These are phyloP conservation scores for Notiomystis cincta DNA, from an alignment of 2,113 vertebrate genomes.

Conservation along the genomic window DNA sequence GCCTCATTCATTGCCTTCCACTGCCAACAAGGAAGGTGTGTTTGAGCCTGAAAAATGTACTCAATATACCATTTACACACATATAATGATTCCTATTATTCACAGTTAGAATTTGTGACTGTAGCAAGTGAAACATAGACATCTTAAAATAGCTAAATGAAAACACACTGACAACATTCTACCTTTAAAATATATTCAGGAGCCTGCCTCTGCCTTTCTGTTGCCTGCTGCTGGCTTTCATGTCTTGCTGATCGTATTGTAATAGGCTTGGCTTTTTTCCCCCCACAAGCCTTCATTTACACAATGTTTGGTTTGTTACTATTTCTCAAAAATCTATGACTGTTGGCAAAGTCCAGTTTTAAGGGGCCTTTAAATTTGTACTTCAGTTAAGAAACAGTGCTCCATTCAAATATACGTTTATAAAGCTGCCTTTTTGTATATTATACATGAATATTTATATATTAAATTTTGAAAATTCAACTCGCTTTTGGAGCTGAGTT, in stretches of 20 bases:
- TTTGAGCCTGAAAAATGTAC: constrained; percentile 66
- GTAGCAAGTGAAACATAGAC: constrained; percentile 65
- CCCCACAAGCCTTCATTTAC: constrained; percentile 49
- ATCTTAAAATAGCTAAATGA: constrained; percentile 72
- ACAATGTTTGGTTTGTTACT: constrained; percentile 61
- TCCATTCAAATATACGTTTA: constrained; percentile 24
- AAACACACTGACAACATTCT: constrained; percentile 71
- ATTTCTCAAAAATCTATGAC: constrained; percentile 35
- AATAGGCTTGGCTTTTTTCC: constrained; percentile 11
- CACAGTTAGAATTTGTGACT: constrained; percentile 67
- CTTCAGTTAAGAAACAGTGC: constrained; percentile 38
- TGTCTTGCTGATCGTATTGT: constrained; percentile 60
- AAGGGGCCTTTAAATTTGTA: constrained; percentile 21
- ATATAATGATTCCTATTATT: constrained; percentile 77
- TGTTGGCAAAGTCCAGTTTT: constrained; percentile 48
- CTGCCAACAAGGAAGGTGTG: constrained; percentile 77
- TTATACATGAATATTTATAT: constrained; percentile 38
- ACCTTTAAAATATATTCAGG: constrained; percentile 70
- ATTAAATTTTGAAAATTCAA: constrained; percentile 47
- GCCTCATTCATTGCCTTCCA: constrained; percentile 71
- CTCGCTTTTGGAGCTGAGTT: constrained; percentile 13
- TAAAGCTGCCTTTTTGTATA: constrained; percentile 43
- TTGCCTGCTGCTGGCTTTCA: constrained; percentile 62
- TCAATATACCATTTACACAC: constrained; percentile 70
- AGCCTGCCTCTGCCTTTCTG: constrained; percentile 51